A percentile compares a stretch with the other conserved stretches of the same genome.
Conservation (phyloP, 2,797 vertebrate species). For the Notoglanidium macrostoma region DNA sequence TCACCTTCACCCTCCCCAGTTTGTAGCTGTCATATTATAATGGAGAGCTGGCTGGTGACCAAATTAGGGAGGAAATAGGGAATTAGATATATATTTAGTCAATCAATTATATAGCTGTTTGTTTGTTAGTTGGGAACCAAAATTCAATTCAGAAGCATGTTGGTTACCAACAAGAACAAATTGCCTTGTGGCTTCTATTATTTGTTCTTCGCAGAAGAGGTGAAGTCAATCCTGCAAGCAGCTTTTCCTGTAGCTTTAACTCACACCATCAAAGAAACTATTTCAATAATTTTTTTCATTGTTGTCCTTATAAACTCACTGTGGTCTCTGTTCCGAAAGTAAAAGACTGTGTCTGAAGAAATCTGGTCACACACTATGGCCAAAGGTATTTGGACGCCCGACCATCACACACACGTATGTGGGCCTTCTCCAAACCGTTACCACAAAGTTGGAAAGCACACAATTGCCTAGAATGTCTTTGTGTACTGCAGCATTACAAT, state of each 20-base stretch:
- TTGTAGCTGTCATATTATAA: neutral
- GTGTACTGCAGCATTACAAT: neutral
- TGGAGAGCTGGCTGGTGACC: neutral
- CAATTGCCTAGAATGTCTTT: neutral
- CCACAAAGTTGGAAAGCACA: neutral
- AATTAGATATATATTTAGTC: neutral
- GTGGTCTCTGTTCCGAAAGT: neutral
- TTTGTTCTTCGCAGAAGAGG: neutral
- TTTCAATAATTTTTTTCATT: neutral
- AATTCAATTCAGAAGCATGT: neutral
- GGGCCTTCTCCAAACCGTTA: neutral
- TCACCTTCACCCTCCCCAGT: neutral
- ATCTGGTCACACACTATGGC: neutral
- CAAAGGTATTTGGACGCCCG: neutral
- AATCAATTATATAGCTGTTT: neutral
- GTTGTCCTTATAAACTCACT: neutral
- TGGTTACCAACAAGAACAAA: neutral
- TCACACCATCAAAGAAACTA: neutral
- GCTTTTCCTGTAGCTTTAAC: neutral
- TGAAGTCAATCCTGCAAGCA: neutral
- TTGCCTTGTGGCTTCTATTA: neutral
- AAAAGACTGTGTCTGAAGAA: neutral
- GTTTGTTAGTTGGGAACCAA: neutral
- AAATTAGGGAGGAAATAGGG: neutral
- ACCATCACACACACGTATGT: neutral